A percentile compares a stretch with the other conserved stretches of the same genome.
Evolutionary conservation across 2,113 vertebrate species (phyloP).

Genomic region (Corythoichthys intestinalis): DNA sequence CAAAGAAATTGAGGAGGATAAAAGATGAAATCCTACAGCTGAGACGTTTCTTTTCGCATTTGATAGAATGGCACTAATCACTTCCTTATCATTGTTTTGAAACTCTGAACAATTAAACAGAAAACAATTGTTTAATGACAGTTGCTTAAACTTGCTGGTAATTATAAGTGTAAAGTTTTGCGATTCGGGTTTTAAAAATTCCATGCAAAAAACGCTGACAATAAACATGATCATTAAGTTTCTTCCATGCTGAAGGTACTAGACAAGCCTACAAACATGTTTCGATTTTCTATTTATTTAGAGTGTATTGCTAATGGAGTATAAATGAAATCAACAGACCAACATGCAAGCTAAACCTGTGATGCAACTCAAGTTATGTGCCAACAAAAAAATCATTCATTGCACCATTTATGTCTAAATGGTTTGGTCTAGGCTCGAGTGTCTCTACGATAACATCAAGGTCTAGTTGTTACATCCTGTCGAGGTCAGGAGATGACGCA

Average conservation of each 20-base stretch:
- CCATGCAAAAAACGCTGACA: too few relatives aligned
- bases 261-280: background rate
- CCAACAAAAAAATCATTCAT: background rate
- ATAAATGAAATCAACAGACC: background rate
- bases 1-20: background rate
- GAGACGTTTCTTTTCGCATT: background rate
- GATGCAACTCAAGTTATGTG: background rate
- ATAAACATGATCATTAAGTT: too few relatives aligned
- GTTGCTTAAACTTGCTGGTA: background rate
- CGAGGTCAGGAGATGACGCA: constrained; percentile 25
- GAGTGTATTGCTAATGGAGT: background rate
- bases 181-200: too few relatives aligned
- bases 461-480: constrained; percentile 34
- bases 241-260: too few relatives aligned
- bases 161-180: background rate
- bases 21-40: background rate
- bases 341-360: background rate
- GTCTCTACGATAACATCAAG: background rate
- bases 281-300: background rate
- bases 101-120: background rate
- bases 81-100: background rate
- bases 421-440: background rate
- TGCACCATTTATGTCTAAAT: background rate
- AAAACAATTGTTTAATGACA: background rate
- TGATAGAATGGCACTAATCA: background rate